Evolutionary conservation across 2,113 vertebrate genomes (phyloP), one percentile per base, ranked within the genome.

Genomic region (Diadophis punctatus): DNA sequence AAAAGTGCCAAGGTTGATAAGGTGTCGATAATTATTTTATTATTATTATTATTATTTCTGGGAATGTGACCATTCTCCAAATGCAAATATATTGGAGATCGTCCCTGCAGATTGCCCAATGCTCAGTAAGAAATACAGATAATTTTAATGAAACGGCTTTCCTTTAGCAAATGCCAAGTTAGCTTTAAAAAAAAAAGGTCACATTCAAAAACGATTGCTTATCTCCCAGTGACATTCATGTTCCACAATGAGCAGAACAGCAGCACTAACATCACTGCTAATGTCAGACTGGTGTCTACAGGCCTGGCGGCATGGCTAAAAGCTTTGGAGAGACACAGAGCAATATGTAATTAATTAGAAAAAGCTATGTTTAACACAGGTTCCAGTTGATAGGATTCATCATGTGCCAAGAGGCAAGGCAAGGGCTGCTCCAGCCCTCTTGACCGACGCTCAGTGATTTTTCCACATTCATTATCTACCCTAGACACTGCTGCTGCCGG

Each of bases 321-420:
- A 51, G 53, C 91, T 68, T 52, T 48, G 49, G 74, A 86, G 56
- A 85, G 56, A 80, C 43, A 46, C 20, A 89, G 56, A n/a, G 58
- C 87, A 91, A 89, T 58, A 87, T 89, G 46, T 88, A 46, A 93
- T 93, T 93, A 93, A 93, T 93, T 93, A 93, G 92, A 63, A 93
- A 92, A 93, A 52, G 92, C 92, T 90, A 86, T 93, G 92, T 93
- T 93, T 90, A 86, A 93, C 88, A 93, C 92, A 93, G 90, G 92
- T 52, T 60, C 85, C 92, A 84, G 46, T 93, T 93, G 92, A 93
- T 90, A 90, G 80, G 74, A 86, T 93, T 90, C 88, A 93, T 90
- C 92, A 90, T 93, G 51, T 92, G 92, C 92, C 92, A 92, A 86
- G 88, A 93, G 80, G 88, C 92, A 86, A 93, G 92, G 88, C 25